Conservation (phyloP, 2,797 vertebrate species). For the Austrolebias charrua region DNA sequence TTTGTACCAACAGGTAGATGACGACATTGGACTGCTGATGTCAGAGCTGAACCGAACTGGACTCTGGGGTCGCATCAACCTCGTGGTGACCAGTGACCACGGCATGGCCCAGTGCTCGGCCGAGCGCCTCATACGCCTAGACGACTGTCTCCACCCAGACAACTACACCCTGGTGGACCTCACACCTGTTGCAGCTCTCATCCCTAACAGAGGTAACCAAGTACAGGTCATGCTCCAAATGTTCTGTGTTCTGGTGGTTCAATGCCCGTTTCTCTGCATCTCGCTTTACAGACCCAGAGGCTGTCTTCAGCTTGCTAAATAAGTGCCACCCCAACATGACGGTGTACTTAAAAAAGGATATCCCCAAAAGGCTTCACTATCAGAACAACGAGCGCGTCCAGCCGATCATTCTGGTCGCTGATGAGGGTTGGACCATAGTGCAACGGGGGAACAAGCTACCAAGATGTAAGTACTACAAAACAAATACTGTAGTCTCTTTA, state of each 20-base stretch:
- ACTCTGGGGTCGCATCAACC: slow-evolving; percentile 89
- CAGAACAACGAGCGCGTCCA: slow-evolving; percentile 84
- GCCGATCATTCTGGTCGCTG: slow-evolving; percentile 89
- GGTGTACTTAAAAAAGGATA: slow-evolving; percentile 85
- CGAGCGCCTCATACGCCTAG: slow-evolving; percentile 80
- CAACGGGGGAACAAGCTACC: slow-evolving; percentile 65
- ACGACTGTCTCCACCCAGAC: slow-evolving; percentile 77
- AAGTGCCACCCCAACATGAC: slow-evolving; percentile 83
- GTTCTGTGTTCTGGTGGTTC: background rate
- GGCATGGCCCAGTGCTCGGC: slow-evolving; percentile 92
- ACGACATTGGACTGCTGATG: slow-evolving; percentile 82
- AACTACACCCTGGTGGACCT: slow-evolving; percentile 85
- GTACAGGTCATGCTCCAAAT: no score
- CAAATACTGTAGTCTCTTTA: background rate
- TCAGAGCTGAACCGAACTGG: slow-evolving; percentile 77
- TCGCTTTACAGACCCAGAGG: slow-evolving; percentile 71
- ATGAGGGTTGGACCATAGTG: slow-evolving; percentile 95
- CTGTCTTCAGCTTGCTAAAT: slow-evolving; percentile 77
- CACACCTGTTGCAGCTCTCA: slow-evolving; percentile 85
- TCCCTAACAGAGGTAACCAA: slow-evolving; percentile 81
- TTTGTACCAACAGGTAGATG: slow-evolving; percentile 77
- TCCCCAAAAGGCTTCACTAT: slow-evolving; percentile 91
- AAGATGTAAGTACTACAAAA: slow-evolving; percentile 67
- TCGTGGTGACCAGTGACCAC: slow-evolving; percentile 94
- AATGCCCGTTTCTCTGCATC: background rate